Percentiles rank a stretch among this genome's conserved stretches.
phyloP scores from a whole-genome alignment of 2,888 invertebrate species.

The Neoascia interrupta region DNA sequence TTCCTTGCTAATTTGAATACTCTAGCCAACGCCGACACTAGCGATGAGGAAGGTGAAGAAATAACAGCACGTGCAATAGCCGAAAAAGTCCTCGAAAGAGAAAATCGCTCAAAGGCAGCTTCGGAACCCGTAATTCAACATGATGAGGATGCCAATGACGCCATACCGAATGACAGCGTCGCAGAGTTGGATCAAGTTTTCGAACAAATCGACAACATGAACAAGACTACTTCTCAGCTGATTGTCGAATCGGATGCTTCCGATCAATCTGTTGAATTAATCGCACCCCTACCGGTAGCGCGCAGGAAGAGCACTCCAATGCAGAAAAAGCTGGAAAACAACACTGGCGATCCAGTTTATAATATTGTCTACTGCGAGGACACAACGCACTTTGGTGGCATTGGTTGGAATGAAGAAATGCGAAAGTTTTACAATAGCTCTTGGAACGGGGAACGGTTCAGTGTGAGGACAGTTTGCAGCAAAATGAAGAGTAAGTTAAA shows the following conservation, averaged over 20 bases:
- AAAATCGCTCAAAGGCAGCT: not conserved
- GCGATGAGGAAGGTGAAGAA: conserved; percentile 71
- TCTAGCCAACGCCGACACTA: conserved; percentile 72
- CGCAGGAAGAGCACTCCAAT: not conserved
- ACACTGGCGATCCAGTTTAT: conserved; percentile 57
- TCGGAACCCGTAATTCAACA: conserved; percentile 4
- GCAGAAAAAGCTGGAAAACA: not conserved
- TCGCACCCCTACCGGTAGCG: conserved; percentile 26
- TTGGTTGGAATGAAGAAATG: conserved; percentile 81
- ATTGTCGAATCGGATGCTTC: conserved; percentile 37
- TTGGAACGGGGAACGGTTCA: conserved; percentile 84
- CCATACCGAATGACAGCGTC: conserved; percentile 62
- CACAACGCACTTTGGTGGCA: conserved; percentile 59
- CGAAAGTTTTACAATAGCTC: conserved; percentile 84
- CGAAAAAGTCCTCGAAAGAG: conserved; percentile 73
- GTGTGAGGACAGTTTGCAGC: conserved; percentile 82
- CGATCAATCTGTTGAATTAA: conserved; percentile 39
- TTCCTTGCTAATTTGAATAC: conserved; percentile 73
- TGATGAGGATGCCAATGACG: conserved; percentile 43
- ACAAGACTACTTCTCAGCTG: not conserved
- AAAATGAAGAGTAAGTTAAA: conserved; percentile 83
- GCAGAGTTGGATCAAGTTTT: conserved; percentile 69
- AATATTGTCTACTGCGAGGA: conserved; percentile 55
- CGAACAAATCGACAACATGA: conserved; percentile 70
- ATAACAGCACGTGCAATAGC: conserved; percentile 77